Percentiles rank a stretch among this genome's conserved stretches.
Evolutionary conservation across 2,113 vertebrate genomes (phyloP).

Genomic region (Tyto alba): DNA sequence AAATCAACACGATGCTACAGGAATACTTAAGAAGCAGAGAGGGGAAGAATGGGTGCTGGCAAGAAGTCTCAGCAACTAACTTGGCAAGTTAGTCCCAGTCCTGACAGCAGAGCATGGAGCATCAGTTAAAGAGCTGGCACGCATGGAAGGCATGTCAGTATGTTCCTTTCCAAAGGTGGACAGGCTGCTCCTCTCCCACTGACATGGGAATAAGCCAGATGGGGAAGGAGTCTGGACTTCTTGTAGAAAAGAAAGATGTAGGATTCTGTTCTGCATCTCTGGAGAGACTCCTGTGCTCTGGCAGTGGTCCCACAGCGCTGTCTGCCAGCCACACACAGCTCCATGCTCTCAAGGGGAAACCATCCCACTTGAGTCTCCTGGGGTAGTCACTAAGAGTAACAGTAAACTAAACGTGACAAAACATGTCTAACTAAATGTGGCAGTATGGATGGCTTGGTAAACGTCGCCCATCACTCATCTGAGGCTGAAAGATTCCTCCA

Average conservation of each 20-base stretch:
- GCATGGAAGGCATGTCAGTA: neutral
- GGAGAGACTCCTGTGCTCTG: neutral
- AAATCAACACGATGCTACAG: neutral
- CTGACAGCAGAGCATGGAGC: neutral
- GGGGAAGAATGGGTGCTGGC: no score
- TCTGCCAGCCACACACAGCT: neutral
- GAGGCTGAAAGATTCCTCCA: neutral
- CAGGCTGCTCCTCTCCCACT: neutral
- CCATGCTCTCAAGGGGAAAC: neutral
- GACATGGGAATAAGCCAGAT: neutral
- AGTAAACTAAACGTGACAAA: neutral
- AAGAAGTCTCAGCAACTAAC: neutral
- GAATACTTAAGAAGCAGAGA: neutral
- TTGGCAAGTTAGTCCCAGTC: neutral
- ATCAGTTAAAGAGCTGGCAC: neutral
- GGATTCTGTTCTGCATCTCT: neutral
- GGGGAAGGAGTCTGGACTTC: neutral
- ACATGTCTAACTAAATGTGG: fast-evolving
- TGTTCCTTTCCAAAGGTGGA: neutral
- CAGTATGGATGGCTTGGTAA: neutral
- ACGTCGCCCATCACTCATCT: neutral
- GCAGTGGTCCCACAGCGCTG: neutral
- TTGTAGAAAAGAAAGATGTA: neutral
- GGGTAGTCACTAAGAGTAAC: neutral
- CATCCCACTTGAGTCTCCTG: neutral